These are phyloP conservation scores for Diarsia rubi DNA, from an alignment of 2,888 invertebrate species.

Conservation along the genomic window DNA sequence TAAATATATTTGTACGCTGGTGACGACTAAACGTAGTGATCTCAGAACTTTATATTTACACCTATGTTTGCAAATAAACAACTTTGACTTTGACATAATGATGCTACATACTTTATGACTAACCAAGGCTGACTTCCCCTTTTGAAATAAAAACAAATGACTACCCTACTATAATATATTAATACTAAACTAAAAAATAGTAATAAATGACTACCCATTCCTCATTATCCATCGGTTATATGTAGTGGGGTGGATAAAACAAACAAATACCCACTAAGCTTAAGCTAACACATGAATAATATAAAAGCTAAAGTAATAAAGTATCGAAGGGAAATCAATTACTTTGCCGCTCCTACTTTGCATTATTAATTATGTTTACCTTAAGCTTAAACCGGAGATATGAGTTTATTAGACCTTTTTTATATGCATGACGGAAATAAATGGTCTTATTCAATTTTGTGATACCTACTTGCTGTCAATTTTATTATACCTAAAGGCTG, in stretches of 20 bases:
- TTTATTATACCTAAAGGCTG: not conserved
- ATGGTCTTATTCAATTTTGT: not conserved
- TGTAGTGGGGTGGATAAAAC: constrained; percentile 12
- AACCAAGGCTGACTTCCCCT: not conserved
- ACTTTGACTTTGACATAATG: not conserved
- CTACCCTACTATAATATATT: too few species aligned
- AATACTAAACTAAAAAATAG: too few species aligned
- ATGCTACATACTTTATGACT: not conserved
- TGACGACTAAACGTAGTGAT: too few species aligned
- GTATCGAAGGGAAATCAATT: constrained; percentile 55
- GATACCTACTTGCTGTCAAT: not conserved
- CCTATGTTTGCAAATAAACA: too few species aligned
- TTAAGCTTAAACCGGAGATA: constrained; percentile 29
- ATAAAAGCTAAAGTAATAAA: constrained; percentile 36
- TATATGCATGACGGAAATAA: constrained; percentile 5
- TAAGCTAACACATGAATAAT: constrained; percentile 48
- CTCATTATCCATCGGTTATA: not conserved
- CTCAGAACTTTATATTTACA: too few species aligned
- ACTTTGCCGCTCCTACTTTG: constrained; percentile 45
- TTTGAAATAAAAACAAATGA: too few species aligned
- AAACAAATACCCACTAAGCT: constrained; percentile 42
- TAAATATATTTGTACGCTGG: too few species aligned
- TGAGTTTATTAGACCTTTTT: constrained; percentile 33
- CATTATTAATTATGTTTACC: constrained; percentile 53
- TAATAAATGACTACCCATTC: not conserved